A percentile compares a stretch with the other conserved stretches of the same genome.
Conservation (phyloP, 2,797 vertebrate genomes). For the Cyclura pinguis region DNA sequence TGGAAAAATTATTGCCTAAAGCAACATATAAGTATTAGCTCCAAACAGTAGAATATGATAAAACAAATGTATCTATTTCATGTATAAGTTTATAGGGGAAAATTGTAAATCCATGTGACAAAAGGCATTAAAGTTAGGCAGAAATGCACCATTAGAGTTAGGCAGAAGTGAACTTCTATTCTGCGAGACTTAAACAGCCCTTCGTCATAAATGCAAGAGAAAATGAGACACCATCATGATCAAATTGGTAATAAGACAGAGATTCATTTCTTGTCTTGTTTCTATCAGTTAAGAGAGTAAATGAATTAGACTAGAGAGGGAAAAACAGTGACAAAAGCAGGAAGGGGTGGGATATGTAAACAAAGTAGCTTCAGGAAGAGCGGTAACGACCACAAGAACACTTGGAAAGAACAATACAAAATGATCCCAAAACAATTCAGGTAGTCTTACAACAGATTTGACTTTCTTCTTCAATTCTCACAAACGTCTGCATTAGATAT, state of each 20-base stretch:
- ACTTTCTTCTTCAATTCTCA: neutral
- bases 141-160: neutral
- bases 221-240: neutral
- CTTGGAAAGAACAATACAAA: neutral
- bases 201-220: neutral
- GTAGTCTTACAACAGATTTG: neutral
- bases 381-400: neutral
- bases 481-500: neutral
- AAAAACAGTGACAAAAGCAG: neutral
- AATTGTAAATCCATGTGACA: neutral
- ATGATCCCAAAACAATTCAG: neutral
- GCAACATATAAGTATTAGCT: neutral
- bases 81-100: neutral
- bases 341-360: neutral
- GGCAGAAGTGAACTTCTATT: too few species aligned
- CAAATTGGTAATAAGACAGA: neutral
- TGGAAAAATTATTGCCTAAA: neutral
- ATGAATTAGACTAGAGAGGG: neutral
- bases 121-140: neutral
- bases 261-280: neutral
- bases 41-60: neutral
- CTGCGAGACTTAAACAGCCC: neutral
- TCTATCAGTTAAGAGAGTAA: neutral
- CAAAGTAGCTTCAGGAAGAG: neutral
- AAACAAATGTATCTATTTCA: too few species aligned